A percentile compares a stretch with the other conserved stretches of the same genome.
phyloP scores from a whole-genome alignment of 2,888 invertebrate species.

The Morinoia aosen region DNA sequence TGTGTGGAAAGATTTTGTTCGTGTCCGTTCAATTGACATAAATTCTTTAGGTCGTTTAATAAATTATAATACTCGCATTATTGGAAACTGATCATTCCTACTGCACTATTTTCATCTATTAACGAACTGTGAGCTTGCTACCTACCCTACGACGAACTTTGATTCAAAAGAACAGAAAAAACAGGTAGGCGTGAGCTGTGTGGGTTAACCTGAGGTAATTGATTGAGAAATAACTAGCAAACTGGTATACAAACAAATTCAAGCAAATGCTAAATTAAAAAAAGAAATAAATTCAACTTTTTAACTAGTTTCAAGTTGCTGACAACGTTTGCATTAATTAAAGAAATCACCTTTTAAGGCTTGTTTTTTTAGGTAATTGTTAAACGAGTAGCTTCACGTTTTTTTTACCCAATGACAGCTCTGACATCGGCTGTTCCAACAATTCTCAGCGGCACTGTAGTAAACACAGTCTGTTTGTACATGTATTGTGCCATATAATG shows the following conservation, averaged over 20 bases:
- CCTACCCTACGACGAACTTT: not conserved
- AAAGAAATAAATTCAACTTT: not conserved
- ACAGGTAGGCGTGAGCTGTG: not conserved
- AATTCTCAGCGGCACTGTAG: slow-evolving; percentile 44
- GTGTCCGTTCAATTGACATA: too few relatives aligned
- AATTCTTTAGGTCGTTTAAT: too few relatives aligned
- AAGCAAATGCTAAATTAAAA: not conserved
- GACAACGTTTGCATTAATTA: too few relatives aligned
- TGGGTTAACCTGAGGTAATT: not conserved
- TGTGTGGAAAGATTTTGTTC: too few relatives aligned
- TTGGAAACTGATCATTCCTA: too few relatives aligned
- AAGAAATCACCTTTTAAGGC: not conserved
- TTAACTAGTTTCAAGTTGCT: not conserved
- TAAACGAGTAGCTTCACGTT: slow-evolving; percentile 24
- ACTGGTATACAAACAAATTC: not conserved
- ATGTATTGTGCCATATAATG: not conserved
- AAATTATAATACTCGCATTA: too few relatives aligned
- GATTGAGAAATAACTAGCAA: not conserved
- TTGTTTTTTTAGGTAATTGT: not conserved
- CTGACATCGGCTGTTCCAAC: slow-evolving; percentile 47
- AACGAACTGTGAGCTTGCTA: too few relatives aligned
- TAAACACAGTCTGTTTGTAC: slow-evolving; percentile 18
- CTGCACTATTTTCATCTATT: too few relatives aligned
- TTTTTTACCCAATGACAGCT: slow-evolving; percentile 29
- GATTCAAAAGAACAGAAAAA: not conserved